These are phyloP conservation scores for Recurvirostra avosetta DNA, from an alignment of 2,113 vertebrate genomes.

Conservation along the genomic window DNA sequence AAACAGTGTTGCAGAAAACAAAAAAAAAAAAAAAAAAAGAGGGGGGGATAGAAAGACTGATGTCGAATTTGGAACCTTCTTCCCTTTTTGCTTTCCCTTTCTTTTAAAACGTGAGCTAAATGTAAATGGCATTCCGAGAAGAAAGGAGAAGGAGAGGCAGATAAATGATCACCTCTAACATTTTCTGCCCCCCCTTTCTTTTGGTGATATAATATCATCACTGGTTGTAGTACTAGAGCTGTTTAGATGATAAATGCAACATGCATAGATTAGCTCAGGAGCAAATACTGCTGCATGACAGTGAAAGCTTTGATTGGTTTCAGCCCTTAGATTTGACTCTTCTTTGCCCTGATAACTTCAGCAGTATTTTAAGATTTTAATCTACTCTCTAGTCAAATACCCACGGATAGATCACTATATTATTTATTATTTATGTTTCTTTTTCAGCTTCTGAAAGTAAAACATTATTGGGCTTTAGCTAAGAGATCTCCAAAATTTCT, in stretches of 20 bases:
- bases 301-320: slow-evolving; percentile 59
- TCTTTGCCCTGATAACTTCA: slow-evolving; percentile 61
- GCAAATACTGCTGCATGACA: slow-evolving; percentile 49
- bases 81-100: slow-evolving; percentile 23
- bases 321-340: slow-evolving; percentile 37
- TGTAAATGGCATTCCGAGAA: slow-evolving; percentile 22
- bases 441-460: slow-evolving; percentile 50
- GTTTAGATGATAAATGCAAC: slow-evolving; percentile 68
- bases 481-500: neutral
- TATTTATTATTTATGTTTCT: slow-evolving; percentile 56
- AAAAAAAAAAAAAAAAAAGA: neutral
- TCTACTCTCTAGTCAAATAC: slow-evolving; percentile 61
- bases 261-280: slow-evolving; percentile 37
- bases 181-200: neutral
- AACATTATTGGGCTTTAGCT: slow-evolving; percentile 13
- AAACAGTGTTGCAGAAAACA: slow-evolving; percentile 56
- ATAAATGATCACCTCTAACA: slow-evolving; percentile 52
- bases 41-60: neutral
- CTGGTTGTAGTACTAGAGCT: slow-evolving; percentile 34
- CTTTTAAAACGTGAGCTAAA: slow-evolving; percentile 63
- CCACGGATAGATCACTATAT: slow-evolving; percentile 22
- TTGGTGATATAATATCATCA: slow-evolving; percentile 40
- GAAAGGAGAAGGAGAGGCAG: neutral
- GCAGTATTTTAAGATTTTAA: slow-evolving; percentile 73
- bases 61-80: slow-evolving; percentile 62